A percentile compares a stretch with the other conserved stretches of the same genome.
Conservation (phyloP, 2,113 vertebrate species). For the Callorhinus ursinus region DNA sequence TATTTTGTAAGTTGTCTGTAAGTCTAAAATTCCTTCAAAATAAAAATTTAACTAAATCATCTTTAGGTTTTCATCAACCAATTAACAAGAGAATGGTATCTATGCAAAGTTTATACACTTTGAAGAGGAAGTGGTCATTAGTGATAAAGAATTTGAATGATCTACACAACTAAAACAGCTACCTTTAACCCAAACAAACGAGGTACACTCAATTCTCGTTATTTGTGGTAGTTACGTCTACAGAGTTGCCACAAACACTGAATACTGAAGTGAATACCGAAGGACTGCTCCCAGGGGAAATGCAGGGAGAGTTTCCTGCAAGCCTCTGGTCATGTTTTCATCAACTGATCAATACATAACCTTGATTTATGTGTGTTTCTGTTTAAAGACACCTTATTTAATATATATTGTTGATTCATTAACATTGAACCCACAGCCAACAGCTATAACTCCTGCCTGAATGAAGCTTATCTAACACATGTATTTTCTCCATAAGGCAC, state of each 20-base stretch:
- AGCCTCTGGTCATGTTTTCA: not conserved
- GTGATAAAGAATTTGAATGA: not conserved
- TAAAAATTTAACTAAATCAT: not conserved
- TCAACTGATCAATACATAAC: not conserved
- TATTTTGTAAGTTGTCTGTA: not conserved
- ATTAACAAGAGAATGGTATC: not conserved
- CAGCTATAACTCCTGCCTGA: not conserved
- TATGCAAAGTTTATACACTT: not conserved
- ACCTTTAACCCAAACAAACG: not conserved
- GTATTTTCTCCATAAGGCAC: not conserved
- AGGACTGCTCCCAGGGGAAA: not conserved
- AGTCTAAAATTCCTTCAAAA: constrained; percentile 22
- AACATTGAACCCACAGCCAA: not conserved
- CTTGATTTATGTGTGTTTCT: constrained; percentile 30
- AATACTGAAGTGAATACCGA: not conserved
- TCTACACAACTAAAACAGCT: not conserved
- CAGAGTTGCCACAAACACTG: rapidly evolving
- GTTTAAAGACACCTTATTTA: not conserved
- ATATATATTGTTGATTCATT: not conserved
- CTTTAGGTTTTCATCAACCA: not conserved
- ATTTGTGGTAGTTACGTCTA: not conserved
- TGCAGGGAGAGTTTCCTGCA: not conserved
- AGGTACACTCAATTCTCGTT: not conserved
- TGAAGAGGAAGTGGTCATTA: not conserved
- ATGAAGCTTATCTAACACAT: not conserved